Evolutionary conservation across 2,797 vertebrate species (phyloP), one percentile per base, ranked within the genome.

Genomic region (Micromesistius poutassou): DNA sequence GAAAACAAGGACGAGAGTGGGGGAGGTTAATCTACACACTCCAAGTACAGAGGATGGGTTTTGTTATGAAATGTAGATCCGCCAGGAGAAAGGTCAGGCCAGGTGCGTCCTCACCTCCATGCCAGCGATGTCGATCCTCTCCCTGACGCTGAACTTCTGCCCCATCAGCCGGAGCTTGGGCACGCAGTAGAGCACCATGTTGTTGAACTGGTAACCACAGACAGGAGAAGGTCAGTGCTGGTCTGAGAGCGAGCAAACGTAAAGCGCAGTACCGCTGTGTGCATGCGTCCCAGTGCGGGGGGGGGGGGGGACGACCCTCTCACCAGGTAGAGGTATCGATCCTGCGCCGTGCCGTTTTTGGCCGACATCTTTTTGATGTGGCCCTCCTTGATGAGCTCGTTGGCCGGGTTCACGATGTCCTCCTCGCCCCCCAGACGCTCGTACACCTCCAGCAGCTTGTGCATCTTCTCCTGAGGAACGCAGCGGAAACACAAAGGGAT

Each of bases 321-420:
- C 90, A 99, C 98, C 96, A 99, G 85, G 87, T 98, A 98, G 82
- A 99, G 95, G 87, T 99, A 97, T 78, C 98, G 89, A 89, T 99
- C 97, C 92, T 99, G 97, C 0, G 96, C 93, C 0, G 96, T 96
- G 85, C 98, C 97, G 0, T 97, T 99, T 91, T 98, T 99, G 80
- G 97, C 97, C 0, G 97, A 99, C 86, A 99, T 95, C 83, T 99
- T 99, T 92, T 97, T 97, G 85, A 99, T 97, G 50, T 96, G 96
- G 16, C 98, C 98, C 87, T 99, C 98, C 90, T 99, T 99, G 87
- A 99, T 98, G 81, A 99, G 94, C 85, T 99, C 98, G 3, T 98
- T 98, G 82, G 98, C 97, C 0, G 98, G 97, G 87, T 99, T 99
- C 28, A 99, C 98, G 0, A 99, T 98, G 87, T 99, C 97, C 76